Evolutionary conservation across 23 tunicate species (phyloP), one percentile per base, ranked within the genome.

Genomic region (Trididemnum nubilum): DNA sequence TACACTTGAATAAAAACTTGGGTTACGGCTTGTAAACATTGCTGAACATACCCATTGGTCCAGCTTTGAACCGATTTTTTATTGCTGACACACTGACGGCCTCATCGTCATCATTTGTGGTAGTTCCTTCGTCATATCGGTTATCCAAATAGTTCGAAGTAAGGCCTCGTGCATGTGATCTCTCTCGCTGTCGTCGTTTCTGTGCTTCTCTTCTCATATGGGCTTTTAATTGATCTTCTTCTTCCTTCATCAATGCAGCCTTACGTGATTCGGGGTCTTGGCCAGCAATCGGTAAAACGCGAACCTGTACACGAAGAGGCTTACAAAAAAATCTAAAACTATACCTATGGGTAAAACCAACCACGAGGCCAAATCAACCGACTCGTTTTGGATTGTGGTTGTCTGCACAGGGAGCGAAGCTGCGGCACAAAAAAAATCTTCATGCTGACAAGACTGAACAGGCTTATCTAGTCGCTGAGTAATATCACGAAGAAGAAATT

Each of bases 241-340:
- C 99, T 73, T 95, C 86, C 60, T 86, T 90, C 96, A 95, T 82
- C 34, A 95, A 64, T 18, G 72, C 88, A 51, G 88, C 99, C 73
- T 90, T 89, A 25, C 95, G 71, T 24, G 87, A 83, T 36, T 95
- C 92, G 0, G 99, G 99, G 79, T 95, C 99, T 67, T 82, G 82
- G 24, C 99, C 96, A 34, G 96, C 92, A 27, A 95, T 86, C 15
- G 99, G 96, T 1, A 95, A 86, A 30, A 95, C 99, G 30, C 95
- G 85, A 35, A 94, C 98, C 87, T 94, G 67, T 29, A n/a, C n/a
- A n/a, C n/a, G n/a, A n/a, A n/a, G n/a, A n/a, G n/a, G n/a, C n/a
- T n/a, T n/a, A n/a, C 15, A 49, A 9, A 49, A 49, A 49, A n/a
- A n/a, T n/a, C n/a, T 81, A 70, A 33, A n/a, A n/a, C n/a, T n/a